phyloP scores from a whole-genome alignment of 2,113 vertebrate species.

The human (Homo sapiens) region DNA sequence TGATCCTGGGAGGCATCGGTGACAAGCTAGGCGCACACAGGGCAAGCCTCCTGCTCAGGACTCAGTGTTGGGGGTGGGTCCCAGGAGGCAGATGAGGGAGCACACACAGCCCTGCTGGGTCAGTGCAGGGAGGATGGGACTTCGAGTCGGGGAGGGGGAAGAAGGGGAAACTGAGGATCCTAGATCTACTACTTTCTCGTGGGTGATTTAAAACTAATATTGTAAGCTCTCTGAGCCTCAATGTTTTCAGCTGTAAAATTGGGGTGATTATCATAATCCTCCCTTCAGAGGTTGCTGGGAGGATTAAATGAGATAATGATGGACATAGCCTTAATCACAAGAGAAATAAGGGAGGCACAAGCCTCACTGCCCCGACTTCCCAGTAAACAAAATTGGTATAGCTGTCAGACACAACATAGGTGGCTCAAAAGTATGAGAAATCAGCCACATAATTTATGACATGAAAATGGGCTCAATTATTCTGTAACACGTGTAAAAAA shows the following conservation, averaged over 20 bases:
- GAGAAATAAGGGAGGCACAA: background rate
- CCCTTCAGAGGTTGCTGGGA: background rate
- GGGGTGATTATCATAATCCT: background rate
- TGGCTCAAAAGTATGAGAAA: background rate
- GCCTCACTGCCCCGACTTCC: background rate
- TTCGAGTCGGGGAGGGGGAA: too few relatives aligned
- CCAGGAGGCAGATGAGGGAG: fast-evolving
- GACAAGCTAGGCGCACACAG: background rate
- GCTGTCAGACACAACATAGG: background rate
- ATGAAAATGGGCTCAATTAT: background rate
- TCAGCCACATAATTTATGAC: background rate
- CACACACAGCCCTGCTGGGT: fast-evolving
- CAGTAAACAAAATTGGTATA: background rate
- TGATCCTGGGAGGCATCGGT: background rate
- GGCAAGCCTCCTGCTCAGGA: background rate
- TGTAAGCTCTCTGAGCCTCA: background rate
- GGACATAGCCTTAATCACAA: background rate
- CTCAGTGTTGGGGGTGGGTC: fast-evolving
- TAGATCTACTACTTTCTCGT: background rate
- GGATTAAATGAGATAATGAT: background rate
- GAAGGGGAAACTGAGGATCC: background rate
- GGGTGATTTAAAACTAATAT: background rate
- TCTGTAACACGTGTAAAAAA: background rate
- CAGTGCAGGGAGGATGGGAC: fast-evolving
- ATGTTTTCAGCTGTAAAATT: background rate